These are phyloP conservation scores for Candoia aspera DNA, from an alignment of 2,113 vertebrate genomes.

Conservation along the genomic window DNA sequence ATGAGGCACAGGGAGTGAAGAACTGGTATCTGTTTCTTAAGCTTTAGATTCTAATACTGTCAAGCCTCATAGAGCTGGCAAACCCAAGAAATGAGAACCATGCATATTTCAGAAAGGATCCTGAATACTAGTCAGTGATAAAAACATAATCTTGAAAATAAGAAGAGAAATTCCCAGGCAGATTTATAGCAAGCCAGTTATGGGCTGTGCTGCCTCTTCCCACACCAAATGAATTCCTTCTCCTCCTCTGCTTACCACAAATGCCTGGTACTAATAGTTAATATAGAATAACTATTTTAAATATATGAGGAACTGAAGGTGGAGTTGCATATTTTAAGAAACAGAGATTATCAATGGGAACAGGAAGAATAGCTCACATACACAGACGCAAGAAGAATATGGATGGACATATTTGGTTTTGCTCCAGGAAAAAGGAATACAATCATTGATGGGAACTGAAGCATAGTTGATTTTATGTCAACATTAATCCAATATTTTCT, in stretches of 20 bases:
- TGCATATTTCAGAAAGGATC: background rate
- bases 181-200: background rate
- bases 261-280: background rate
- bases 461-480: background rate
- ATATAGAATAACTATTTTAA: background rate
- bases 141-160: background rate
- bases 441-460: background rate
- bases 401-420: background rate
- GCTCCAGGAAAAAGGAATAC: background rate
- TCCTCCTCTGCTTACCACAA: background rate
- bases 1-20: background rate
- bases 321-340: background rate
- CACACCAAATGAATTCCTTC: background rate
- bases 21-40: background rate
- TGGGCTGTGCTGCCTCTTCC: background rate
- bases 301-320: background rate
- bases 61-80: background rate
- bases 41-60: background rate
- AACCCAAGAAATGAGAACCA: background rate
- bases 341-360: background rate
- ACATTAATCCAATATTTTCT: background rate
- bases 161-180: background rate
- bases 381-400: background rate
- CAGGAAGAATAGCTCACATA: background rate
- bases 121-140: background rate